These are phyloP conservation scores for Anaspis maculata DNA, from an alignment of 2,888 invertebrate species.

Conservation along the genomic window DNA sequence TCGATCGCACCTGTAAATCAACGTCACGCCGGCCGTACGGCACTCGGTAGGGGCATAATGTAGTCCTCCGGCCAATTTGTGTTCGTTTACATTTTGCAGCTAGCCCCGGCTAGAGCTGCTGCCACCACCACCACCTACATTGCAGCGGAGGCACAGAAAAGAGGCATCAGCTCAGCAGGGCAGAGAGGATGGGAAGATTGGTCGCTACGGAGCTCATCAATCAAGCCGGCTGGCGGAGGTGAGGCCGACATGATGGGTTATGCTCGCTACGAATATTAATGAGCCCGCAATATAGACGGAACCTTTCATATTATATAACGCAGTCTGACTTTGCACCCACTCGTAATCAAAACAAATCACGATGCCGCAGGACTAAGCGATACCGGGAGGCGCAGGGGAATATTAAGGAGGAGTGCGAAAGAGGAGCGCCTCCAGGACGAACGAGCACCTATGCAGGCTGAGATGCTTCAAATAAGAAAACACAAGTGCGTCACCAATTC, in stretches of 20 bases:
- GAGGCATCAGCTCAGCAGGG: too few relatives aligned
- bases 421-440: too few relatives aligned
- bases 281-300: constrained; percentile 29
- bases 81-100: constrained; percentile 39
- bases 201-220: constrained; percentile 32
- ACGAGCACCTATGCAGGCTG: too few relatives aligned
- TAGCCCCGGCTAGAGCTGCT: too few relatives aligned
- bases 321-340: constrained; percentile 19
- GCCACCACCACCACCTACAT: too few relatives aligned
- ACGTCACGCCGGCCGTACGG: constrained; percentile 21
- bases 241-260: constrained; percentile 36
- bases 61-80: constrained; percentile 36
- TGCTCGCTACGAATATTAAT: constrained; percentile 38
- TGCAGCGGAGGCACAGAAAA: too few relatives aligned
- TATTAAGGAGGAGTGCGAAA: too few relatives aligned
- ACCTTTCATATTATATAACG: constrained; percentile 28
- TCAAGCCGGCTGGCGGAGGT: constrained; percentile 34
- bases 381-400: constrained; percentile 16
- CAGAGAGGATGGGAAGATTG: constrained; percentile 27
- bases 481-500: too few relatives aligned
- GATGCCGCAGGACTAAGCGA: constrained; percentile 12
- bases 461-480: too few relatives aligned
- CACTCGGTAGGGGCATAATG: constrained; percentile 28
- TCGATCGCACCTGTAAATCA: constrained; percentile 21
- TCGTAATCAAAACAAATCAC: constrained; percentile 25